Evolutionary conservation across 2,797 vertebrate species (phyloP).

Genomic region (Cyprinodon diabolis): DNA sequence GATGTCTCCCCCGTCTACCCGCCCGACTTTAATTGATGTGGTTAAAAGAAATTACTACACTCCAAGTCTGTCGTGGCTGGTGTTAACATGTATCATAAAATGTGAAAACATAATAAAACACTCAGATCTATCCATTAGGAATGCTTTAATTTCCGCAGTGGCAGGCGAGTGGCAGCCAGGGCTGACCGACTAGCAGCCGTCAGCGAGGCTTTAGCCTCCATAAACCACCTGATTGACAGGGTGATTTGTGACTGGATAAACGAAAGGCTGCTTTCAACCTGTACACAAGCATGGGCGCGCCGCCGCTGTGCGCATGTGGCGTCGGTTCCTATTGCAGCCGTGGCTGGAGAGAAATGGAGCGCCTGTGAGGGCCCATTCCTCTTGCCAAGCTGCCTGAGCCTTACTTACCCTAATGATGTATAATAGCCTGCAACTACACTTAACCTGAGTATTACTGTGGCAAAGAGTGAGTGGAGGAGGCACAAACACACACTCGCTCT

Average conservation of each 20-base stretch:
- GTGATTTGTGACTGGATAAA: slow-evolving; percentile 77
- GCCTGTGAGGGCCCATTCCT: slow-evolving; percentile 90
- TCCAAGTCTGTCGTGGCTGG: slow-evolving; percentile 45
- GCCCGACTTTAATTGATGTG: slow-evolving; percentile 63
- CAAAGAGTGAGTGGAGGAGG: slow-evolving; percentile 74
- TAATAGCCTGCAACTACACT: slow-evolving; percentile 96
- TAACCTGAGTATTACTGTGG: slow-evolving; percentile 89
- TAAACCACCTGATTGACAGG: slow-evolving; percentile 74
- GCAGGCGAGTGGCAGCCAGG: slow-evolving; percentile 65
- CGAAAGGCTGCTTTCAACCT: slow-evolving; percentile 55
- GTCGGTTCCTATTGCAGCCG: slow-evolving; percentile 76
- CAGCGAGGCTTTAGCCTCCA: slow-evolving; percentile 65
- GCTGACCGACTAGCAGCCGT: slow-evolving; percentile 60
- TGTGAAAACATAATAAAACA: slow-evolving; percentile 73
- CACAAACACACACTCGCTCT: slow-evolving; percentile 32
- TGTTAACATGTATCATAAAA: slow-evolving; percentile 75
- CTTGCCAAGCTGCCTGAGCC: slow-evolving; percentile 86
- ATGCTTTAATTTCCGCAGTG: slow-evolving; percentile 64
- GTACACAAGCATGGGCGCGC: slow-evolving; percentile 30
- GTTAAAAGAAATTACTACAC: slow-evolving; percentile 62
- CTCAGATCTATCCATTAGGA: slow-evolving; percentile 66
- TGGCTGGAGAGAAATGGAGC: slow-evolving; percentile 89
- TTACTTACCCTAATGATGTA: slow-evolving; percentile 96
- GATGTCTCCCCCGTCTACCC: slow-evolving; percentile 45
- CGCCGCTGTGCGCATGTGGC: slow-evolving; percentile 33